Evolutionary conservation across 2,113 vertebrate genomes (phyloP).

Genomic region (Apodemus speciosus): DNA sequence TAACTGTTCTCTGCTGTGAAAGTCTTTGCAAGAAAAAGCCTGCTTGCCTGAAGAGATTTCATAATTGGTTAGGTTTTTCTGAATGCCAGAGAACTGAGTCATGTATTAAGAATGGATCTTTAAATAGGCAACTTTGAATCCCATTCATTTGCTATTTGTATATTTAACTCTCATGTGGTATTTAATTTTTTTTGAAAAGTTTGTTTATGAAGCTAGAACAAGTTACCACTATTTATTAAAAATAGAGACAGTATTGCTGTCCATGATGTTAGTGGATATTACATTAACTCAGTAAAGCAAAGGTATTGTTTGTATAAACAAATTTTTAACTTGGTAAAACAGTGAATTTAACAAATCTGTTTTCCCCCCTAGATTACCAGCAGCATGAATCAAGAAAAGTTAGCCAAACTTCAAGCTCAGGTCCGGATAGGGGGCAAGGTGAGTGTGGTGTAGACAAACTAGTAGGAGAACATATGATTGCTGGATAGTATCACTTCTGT

Average conservation of each 20-base stretch:
- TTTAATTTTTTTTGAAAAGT: constrained; percentile 54
- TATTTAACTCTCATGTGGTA: constrained; percentile 9
- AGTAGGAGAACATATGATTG: constrained; percentile 67
- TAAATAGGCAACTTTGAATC: constrained; percentile 58
- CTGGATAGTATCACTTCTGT: constrained; percentile 48
- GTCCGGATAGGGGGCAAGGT: constrained; percentile 99
- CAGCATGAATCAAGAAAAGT: constrained; percentile 98
- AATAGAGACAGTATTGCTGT: constrained; percentile 45
- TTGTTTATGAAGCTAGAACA: constrained; percentile 61
- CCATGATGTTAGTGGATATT: constrained; percentile 30
- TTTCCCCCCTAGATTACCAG: constrained; percentile 67
- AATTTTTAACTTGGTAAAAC: constrained; percentile 62
- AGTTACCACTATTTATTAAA: constrained; percentile 51
- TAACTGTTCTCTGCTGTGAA: constrained; percentile 61
- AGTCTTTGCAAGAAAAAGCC: constrained; percentile 37
- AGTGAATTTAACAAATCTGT: constrained; percentile 77
- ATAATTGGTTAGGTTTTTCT: constrained; percentile 69
- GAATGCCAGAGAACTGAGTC: constrained; percentile 57
- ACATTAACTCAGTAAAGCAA: constrained; percentile 48
- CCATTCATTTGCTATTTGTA: constrained; percentile 51
- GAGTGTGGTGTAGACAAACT: constrained; percentile 76
- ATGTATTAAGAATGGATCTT: constrained; percentile 54
- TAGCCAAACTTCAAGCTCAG: constrained; percentile 98
- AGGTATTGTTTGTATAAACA: constrained; percentile 70
- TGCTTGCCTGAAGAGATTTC: constrained; percentile 58